Conservation (phyloP, 2,888 invertebrate genomes). For the Hesperia comma region DNA sequence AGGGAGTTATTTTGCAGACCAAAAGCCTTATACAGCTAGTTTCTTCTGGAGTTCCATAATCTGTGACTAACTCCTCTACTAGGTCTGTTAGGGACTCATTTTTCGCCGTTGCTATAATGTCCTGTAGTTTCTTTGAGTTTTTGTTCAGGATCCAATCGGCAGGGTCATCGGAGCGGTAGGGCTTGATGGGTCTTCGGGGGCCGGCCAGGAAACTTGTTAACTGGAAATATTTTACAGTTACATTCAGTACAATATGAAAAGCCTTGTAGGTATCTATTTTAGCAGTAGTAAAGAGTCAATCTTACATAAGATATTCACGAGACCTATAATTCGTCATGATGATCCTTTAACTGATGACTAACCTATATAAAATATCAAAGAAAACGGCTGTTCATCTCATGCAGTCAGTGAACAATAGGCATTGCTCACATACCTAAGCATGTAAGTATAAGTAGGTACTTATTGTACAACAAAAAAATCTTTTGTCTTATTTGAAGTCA, state of each 20-base stretch:
- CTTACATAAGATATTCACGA: too few species aligned
- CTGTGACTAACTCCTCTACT: constrained; percentile 84
- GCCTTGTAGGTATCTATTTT: too few species aligned
- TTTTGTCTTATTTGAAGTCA: too few species aligned
- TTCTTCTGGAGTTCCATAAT: constrained; percentile 82
- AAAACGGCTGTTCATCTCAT: too few species aligned
- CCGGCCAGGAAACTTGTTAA: constrained; percentile 83
- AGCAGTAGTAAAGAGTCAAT: too few species aligned
- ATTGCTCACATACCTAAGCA: too few species aligned
- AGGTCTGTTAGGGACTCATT: constrained; percentile 85
- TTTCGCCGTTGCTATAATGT: constrained; percentile 84
- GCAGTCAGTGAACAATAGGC: too few species aligned
- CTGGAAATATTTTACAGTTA: constrained; percentile 65
- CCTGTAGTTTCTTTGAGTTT: constrained; percentile 81
- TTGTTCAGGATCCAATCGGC: constrained; percentile 86
- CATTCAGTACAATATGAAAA: not conserved
- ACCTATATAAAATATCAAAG: too few species aligned
- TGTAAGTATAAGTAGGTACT: too few species aligned
- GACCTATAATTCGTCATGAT: too few species aligned
- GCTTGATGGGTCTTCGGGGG: constrained; percentile 58
- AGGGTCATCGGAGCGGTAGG: constrained; percentile 63
- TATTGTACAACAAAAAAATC: too few species aligned
- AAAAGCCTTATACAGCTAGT: constrained; percentile 88
- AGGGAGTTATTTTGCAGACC: constrained; percentile 90
- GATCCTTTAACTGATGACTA: too few species aligned